Conservation (phyloP, 2,888 invertebrate genomes). For the Pycnomerus fuliginosus region DNA sequence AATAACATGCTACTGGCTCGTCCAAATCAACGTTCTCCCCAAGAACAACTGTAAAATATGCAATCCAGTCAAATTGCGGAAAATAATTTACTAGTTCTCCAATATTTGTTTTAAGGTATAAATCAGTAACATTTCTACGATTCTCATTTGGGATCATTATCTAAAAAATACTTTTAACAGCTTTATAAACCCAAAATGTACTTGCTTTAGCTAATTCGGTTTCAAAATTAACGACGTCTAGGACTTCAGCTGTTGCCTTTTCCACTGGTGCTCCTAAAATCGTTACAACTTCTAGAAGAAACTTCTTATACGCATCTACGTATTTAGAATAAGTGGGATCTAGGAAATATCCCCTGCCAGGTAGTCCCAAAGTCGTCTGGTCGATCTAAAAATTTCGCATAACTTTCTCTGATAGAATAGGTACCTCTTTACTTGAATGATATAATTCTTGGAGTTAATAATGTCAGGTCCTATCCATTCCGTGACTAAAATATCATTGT, state of each 20-base stretch:
- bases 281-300: constrained; percentile 70
- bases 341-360: constrained; percentile 75
- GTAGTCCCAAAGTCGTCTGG: constrained; percentile 79
- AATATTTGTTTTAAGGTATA: constrained; percentile 78
- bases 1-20: constrained; percentile 74
- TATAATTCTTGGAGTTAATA: constrained; percentile 86
- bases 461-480: constrained; percentile 87
- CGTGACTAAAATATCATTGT: constrained; percentile 82
- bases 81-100: constrained; percentile 65
- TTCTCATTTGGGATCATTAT: constrained; percentile 79
- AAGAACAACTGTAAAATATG: constrained; percentile 69
- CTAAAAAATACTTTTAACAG: constrained; percentile 42
- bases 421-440: constrained; percentile 68
- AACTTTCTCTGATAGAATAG: not conserved
- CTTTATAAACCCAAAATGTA: constrained; percentile 1
- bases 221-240: constrained; percentile 78
- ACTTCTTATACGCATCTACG: constrained; percentile 75
- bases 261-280: constrained; percentile 69
- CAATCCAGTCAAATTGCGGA: constrained; percentile 72
- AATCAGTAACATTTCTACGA: constrained; percentile 77
- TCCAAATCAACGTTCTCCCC: constrained; percentile 60
- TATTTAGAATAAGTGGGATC: constrained; percentile 65
- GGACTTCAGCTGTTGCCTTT: constrained; percentile 64
- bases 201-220: constrained; percentile 64
- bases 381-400: constrained; percentile 65